phyloP scores from a whole-genome alignment of 1,140 invertebrate species.

The Tetraneura akinire region DNA sequence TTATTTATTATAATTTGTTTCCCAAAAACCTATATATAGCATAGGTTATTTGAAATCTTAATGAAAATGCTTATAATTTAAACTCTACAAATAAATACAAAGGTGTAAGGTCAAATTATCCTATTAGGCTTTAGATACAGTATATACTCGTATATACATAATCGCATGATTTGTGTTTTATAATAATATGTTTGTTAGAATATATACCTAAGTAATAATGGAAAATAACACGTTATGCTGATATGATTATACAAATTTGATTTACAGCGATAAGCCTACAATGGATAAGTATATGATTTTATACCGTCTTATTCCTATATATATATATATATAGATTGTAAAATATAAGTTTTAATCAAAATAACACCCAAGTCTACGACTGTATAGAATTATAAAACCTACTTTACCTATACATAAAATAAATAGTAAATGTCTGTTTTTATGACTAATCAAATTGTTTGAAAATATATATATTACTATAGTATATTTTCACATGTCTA shows the following conservation, averaged over 20 bases:
- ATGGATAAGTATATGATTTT: not conserved
- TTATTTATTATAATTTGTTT: too few species aligned
- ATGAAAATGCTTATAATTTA: not conserved
- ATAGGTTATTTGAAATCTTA: too few species aligned
- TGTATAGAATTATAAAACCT: too few species aligned
- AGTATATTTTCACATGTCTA: not conserved
- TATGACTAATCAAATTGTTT: not conserved
- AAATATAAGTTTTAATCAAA: conserved; percentile 29
- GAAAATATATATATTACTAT: conserved; percentile 13
- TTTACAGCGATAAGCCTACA: not conserved
- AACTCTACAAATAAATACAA: not conserved
- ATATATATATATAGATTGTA: not conserved
- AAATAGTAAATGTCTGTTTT: not conserved
- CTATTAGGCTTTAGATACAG: too few species aligned
- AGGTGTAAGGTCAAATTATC: not conserved
- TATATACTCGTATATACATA: too few species aligned
- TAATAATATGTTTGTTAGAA: too few species aligned
- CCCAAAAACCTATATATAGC: too few species aligned
- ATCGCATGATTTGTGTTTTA: too few species aligned
- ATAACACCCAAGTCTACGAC: not conserved
- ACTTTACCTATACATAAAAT: too few species aligned
- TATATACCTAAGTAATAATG: not conserved
- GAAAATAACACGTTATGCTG: not conserved
- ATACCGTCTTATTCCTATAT: not conserved
- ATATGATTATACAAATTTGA: not conserved